phyloP scores from a whole-genome alignment of 2,113 vertebrate genomes.

The Semnornis frantzii region DNA sequence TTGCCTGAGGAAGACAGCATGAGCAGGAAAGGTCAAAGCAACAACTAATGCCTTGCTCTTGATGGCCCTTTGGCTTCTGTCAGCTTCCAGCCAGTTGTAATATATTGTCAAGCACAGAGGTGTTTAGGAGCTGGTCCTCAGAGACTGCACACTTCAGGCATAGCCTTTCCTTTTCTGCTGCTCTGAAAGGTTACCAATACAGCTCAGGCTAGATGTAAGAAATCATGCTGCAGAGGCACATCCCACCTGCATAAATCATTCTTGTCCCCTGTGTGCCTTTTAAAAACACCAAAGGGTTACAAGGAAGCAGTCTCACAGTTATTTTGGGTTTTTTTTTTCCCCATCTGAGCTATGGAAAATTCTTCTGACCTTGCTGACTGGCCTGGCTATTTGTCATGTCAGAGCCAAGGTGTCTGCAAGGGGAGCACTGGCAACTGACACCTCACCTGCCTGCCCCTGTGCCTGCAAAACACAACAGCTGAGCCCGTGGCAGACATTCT shows the following conservation, averaged over 20 bases:
- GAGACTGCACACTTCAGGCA: neutral
- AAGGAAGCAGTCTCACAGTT: neutral
- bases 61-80: neutral
- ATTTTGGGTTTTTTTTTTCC: neutral
- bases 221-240: neutral
- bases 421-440: neutral
- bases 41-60: neutral
- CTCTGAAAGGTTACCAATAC: neutral
- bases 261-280: neutral
- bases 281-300: neutral
- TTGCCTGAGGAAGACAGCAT: neutral
- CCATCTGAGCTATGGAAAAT: slow-evolving; percentile 23
- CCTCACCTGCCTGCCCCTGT: neutral
- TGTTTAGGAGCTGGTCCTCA: neutral
- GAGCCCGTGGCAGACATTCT: accelerated
- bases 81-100: neutral
- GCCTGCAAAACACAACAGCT: neutral
- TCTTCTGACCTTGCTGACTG: neutral
- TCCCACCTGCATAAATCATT: neutral
- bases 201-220: neutral
- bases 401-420: neutral
- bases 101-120: neutral
- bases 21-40: slow-evolving; percentile 8
- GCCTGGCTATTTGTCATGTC: neutral
- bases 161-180: neutral